These are phyloP conservation scores for Hippopotamus amphibius DNA, from an alignment of 2,113 vertebrate genomes.

Conservation along the genomic window DNA sequence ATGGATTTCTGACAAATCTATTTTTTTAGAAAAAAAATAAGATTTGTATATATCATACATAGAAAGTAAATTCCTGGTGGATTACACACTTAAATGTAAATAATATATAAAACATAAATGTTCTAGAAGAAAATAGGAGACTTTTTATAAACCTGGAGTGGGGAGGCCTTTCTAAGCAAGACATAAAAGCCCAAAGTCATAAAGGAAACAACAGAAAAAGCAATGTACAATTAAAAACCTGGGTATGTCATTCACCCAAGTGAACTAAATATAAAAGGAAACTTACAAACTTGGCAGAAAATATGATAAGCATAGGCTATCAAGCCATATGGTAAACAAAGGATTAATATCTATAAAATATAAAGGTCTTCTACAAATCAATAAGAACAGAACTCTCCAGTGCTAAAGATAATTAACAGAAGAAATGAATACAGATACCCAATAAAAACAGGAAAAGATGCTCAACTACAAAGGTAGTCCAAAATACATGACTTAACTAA, in stretches of 20 bases:
- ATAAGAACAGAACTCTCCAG: not conserved
- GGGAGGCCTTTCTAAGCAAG: not conserved
- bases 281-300: not conserved
- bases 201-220: not conserved
- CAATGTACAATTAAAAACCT: not conserved
- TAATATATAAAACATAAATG: not conserved
- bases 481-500: not conserved
- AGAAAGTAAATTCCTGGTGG: not conserved
- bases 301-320: not conserved
- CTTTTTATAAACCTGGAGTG: not conserved
- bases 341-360: not conserved
- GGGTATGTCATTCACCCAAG: not conserved
- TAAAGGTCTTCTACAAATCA: not conserved
- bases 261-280: not conserved
- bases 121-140: not conserved
- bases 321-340: not conserved
- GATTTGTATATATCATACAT: not conserved
- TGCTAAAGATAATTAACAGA: not conserved
- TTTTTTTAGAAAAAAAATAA: not conserved
- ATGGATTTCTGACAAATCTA: not conserved
- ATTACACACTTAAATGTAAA: not conserved
- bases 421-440: not conserved
- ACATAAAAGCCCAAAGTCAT: not conserved
- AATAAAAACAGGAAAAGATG: not conserved
- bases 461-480: not conserved